phyloP scores from a whole-genome alignment of 2,113 vertebrate species.

The Acrocephalus arundinaceus region DNA sequence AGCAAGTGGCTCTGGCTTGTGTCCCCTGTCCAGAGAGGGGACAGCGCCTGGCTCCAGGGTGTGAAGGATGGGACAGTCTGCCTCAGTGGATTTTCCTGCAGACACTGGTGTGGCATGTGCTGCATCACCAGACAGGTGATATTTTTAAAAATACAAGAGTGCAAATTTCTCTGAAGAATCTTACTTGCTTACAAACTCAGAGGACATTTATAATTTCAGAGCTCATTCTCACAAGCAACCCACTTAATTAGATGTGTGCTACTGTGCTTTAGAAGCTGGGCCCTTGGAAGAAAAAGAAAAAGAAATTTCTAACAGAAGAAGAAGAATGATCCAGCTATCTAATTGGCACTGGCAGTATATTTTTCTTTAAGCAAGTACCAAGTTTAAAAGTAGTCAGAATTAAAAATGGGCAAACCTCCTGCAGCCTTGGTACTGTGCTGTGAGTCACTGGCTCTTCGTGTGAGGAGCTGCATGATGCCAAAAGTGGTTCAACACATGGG shows the following conservation, averaged over 20 bases:
- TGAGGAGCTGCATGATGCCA: neutral
- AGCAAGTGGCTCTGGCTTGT: neutral
- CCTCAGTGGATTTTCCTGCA: neutral
- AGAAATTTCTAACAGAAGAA: neutral
- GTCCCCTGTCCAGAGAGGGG: too few relatives aligned
- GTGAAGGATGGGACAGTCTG: neutral
- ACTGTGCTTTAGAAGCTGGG: neutral
- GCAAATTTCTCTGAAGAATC: neutral
- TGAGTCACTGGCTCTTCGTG: neutral
- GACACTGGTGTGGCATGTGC: accelerated
- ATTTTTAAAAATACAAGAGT: neutral
- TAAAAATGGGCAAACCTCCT: neutral
- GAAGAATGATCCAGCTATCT: neutral
- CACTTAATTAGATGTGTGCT: neutral
- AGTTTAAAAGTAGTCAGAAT: neutral
- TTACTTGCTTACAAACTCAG: neutral
- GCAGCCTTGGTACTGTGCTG: neutral
- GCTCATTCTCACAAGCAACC: neutral
- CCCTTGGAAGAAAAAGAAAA: neutral
- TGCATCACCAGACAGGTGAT: neutral
- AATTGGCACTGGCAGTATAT: neutral
- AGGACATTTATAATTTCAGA: neutral
- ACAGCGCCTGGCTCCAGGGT: accelerated
- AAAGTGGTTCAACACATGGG: accelerated
- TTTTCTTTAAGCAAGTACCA: neutral